phyloP scores from a whole-genome alignment of 2,113 vertebrate genomes.

The Dunckerocampus dactyliophorus region DNA sequence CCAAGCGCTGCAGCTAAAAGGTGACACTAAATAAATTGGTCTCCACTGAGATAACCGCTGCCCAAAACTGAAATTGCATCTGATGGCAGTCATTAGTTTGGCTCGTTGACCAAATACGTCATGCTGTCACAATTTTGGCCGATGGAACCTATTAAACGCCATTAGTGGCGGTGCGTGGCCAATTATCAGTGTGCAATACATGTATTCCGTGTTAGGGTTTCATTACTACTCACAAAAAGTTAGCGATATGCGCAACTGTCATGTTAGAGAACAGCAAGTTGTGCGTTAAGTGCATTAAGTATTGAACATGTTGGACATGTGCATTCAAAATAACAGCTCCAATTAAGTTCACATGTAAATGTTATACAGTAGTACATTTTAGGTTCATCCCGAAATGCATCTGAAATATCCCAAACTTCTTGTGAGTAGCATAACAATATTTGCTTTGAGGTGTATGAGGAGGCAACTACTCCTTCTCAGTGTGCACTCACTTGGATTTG shows the following conservation, averaged over 20 bases:
- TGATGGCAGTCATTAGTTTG: slow-evolving; percentile 74
- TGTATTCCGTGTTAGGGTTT: slow-evolving; percentile 40
- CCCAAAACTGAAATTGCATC: slow-evolving; percentile 69
- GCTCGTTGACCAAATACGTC: slow-evolving; percentile 69
- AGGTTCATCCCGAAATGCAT: no score
- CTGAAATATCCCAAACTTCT: no score
- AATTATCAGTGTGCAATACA: slow-evolving; percentile 55
- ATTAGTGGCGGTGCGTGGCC: slow-evolving; percentile 54
- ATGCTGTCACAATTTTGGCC: slow-evolving; percentile 65
- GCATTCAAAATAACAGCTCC: no score
- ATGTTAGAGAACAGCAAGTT: no score
- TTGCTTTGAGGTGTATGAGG: slow-evolving; percentile 27
- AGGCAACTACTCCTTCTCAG: slow-evolving; percentile 7
- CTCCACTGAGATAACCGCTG: slow-evolving; percentile 60
- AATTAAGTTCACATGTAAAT: no score
- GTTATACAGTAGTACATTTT: no score
- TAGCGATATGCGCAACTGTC: no score
- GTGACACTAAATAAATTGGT: slow-evolving; percentile 73
- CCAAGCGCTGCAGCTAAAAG: slow-evolving; percentile 63
- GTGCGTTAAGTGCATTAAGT: no score
- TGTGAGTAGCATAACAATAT: slow-evolving; percentile 19
- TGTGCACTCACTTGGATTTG: not conserved
- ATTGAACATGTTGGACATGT: no score
- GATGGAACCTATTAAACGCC: slow-evolving; percentile 66
- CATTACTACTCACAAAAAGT: not conserved